Conservation (phyloP, 2,797 vertebrate species). For the Atherinosoma microstoma region DNA sequence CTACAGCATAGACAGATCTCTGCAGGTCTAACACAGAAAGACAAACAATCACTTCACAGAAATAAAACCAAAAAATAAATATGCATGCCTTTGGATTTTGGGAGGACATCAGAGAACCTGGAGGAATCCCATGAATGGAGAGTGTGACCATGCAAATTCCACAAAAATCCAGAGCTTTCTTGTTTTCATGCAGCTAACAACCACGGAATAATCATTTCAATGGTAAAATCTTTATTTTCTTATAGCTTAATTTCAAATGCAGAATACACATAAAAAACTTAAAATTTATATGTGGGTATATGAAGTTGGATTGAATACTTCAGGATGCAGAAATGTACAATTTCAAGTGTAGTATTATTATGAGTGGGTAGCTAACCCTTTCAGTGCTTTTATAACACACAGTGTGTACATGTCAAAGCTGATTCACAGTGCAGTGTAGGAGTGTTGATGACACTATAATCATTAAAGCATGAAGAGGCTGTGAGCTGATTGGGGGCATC, state of each 20-base stretch:
- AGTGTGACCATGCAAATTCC: too few relatives aligned
- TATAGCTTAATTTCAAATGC: neutral
- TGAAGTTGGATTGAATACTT: neutral
- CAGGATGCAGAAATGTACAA: neutral
- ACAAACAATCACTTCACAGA: neutral
- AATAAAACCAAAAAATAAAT: too few relatives aligned
- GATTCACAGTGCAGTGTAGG: conserved; percentile 66
- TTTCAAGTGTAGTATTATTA: neutral
- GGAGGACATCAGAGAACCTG: too few relatives aligned
- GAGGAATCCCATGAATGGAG: too few relatives aligned
- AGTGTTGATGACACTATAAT: conserved; percentile 77
- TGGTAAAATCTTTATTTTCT: neutral
- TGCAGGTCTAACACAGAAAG: neutral
- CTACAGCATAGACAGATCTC: neutral
- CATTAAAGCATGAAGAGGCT: conserved; percentile 76
- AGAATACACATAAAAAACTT: neutral
- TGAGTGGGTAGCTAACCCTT: conserved; percentile 6
- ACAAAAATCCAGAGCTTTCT: too few relatives aligned
- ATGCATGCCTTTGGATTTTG: too few relatives aligned
- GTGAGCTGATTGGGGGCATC: conserved; percentile 74
- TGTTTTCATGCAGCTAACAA: too few relatives aligned
- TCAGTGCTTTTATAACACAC: neutral
- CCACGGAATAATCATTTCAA: neutral
- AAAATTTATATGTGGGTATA: neutral
- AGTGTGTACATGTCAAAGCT: conserved; percentile 47